These are phyloP conservation scores for Salminus brasiliensis DNA, from an alignment of 2,113 vertebrate genomes.

Conservation along the genomic window DNA sequence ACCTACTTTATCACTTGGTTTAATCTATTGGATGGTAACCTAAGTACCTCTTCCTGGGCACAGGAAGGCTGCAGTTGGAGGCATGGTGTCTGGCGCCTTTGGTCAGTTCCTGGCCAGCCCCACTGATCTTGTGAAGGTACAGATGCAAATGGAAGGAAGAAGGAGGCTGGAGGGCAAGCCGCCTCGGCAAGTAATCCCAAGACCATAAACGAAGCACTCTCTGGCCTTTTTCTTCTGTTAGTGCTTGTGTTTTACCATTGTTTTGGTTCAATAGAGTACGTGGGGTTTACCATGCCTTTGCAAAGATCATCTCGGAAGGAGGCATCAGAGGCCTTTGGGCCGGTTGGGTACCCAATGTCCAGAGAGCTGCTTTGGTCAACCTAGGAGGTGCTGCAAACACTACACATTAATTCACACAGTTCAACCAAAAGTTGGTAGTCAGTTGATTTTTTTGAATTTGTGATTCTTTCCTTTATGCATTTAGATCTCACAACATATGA, in stretches of 20 bases:
- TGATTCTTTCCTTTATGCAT: background rate
- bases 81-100: constrained; percentile 80
- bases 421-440: background rate
- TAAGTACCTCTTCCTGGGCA: background rate
- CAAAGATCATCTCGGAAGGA: constrained; percentile 83
- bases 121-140: constrained; percentile 86
- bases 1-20: background rate
- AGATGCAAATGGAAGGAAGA: constrained; percentile 90
- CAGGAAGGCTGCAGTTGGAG: constrained; percentile 84
- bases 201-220: background rate
- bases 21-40: background rate
- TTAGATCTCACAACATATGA: constrained; percentile 86
- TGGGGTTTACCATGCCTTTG: constrained; percentile 81
- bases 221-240: background rate
- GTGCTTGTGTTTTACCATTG: background rate
- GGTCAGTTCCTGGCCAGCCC: constrained; percentile 88
- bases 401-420: background rate
- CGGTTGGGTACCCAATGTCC: constrained; percentile 87
- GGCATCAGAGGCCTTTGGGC: constrained; percentile 85
- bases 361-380: constrained; percentile 86
- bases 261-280: constrained; percentile 64
- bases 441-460: background rate
- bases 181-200: constrained; percentile 68
- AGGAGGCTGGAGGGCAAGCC: constrained; percentile 83
- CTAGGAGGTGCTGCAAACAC: constrained; percentile 78